These are phyloP conservation scores for Hybos culiciformis DNA, from an alignment of 2,888 invertebrate species.

Conservation along the genomic window DNA sequence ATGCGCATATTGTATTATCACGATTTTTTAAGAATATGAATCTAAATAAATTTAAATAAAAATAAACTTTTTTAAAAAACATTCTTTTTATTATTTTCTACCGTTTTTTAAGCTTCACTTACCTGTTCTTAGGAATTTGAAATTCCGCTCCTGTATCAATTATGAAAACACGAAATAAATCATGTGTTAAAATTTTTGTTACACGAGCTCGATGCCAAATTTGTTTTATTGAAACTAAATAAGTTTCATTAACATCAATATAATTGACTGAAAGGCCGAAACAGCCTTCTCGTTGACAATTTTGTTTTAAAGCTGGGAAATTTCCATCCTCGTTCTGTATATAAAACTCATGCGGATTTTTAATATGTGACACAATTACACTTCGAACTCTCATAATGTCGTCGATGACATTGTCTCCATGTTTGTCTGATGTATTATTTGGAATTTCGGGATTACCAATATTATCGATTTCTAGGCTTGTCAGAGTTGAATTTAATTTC, in stretches of 20 bases:
- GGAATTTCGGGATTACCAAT: too few relatives aligned
- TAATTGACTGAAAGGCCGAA: conserved; percentile 15
- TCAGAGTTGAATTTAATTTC: too few relatives aligned
- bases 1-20: too few relatives aligned
- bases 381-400: too few relatives aligned
- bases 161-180: conserved; percentile 42
- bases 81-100: background rate
- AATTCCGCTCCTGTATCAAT: conserved; percentile 50
- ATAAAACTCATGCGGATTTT: conserved; percentile 47
- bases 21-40: conserved; percentile 1
- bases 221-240: conserved; percentile 42
- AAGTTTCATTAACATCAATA: conserved; percentile 41
- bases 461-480: too few relatives aligned
- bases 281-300: conserved; percentile 16
- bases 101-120: conserved; percentile 18
- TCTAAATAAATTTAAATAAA: background rate
- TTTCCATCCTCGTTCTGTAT: conserved; percentile 32
- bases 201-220: conserved; percentile 48
- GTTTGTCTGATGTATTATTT: too few relatives aligned
- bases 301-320: conserved; percentile 6
- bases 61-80: background rate
- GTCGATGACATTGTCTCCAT: too few relatives aligned
- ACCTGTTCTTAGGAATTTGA: conserved; percentile 39
- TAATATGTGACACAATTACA: conserved; percentile 41
- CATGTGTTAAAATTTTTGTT: conserved; percentile 26